Percentiles rank a stretch among this genome's conserved stretches.
phyloP scores from a whole-genome alignment of 2,888 invertebrate genomes.

The Galeopsomyia nigrocyanea region DNA sequence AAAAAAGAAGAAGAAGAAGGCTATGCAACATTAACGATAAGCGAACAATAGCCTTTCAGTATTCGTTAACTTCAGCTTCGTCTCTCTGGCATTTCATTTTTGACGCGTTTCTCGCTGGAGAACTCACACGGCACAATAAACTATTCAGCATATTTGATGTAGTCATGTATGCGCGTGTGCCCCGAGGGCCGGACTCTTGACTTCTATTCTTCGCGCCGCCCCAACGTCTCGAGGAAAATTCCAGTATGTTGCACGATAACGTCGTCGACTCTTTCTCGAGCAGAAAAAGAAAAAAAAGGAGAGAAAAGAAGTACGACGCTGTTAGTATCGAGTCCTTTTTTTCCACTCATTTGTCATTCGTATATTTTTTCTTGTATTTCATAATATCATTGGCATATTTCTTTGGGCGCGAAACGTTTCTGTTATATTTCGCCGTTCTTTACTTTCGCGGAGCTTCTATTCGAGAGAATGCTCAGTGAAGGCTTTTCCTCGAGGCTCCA shows the following conservation, averaged over 20 bases:
- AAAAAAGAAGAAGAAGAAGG: too few relatives aligned
- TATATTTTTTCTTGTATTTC: background rate
- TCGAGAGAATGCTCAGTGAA: constrained; percentile 20
- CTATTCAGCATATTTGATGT: constrained; percentile 34
- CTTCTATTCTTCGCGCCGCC: constrained; percentile 17
- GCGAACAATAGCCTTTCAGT: background rate
- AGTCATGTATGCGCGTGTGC: background rate
- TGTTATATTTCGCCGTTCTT: background rate
- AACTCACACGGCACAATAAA: constrained; percentile 17
- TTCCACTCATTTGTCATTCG: constrained; percentile 31
- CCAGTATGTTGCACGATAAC: constrained; percentile 58
- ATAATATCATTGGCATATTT: background rate
- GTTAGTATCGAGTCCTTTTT: constrained; percentile 53
- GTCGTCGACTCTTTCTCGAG: constrained; percentile 53
- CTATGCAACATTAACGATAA: too few relatives aligned
- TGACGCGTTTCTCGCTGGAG: background rate
- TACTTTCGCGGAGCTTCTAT: constrained; percentile 9
- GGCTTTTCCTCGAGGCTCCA: constrained; percentile 21
- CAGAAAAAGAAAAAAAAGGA: constrained; percentile 52
- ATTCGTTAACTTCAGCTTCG: background rate
- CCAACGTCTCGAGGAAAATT: constrained; percentile 53
- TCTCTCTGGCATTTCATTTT: constrained; percentile 4
- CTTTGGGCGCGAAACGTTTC: background rate
- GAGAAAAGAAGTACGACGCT: constrained; percentile 43
- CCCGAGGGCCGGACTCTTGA: constrained; percentile 15